Conservation (phyloP, 2,888 invertebrate species). For the Campoletis raptor region DNA sequence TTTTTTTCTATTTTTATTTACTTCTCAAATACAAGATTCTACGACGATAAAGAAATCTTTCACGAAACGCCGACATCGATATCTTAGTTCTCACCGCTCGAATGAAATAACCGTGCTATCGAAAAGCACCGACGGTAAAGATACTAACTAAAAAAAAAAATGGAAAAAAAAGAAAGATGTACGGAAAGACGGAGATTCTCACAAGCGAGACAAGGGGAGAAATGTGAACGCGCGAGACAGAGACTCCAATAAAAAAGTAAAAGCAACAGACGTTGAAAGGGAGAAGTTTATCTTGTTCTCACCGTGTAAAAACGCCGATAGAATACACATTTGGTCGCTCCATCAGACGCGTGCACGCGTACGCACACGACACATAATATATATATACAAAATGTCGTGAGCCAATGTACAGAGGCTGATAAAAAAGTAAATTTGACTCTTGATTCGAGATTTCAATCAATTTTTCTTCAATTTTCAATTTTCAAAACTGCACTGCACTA, state of each 20-base stretch:
- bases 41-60: background rate
- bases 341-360: slow-evolving; percentile 48
- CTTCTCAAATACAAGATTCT: background rate
- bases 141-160: background rate
- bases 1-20: background rate
- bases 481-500: no score
- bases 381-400: background rate
- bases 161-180: background rate
- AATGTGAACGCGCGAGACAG: slow-evolving; percentile 10
- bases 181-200: slow-evolving; percentile 29
- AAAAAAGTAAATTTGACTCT: background rate
- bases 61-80: background rate
- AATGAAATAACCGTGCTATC: background rate
- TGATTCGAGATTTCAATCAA: background rate
- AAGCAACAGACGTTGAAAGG: slow-evolving; percentile 56
- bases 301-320: slow-evolving; percentile 57
- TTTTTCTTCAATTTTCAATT: background rate
- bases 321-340: slow-evolving; percentile 61
- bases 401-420: slow-evolving; percentile 1
- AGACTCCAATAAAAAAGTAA: slow-evolving; percentile 44
- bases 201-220: slow-evolving; percentile 38
- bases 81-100: slow-evolving; percentile 4
- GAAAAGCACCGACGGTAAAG: background rate
- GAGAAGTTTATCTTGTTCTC: slow-evolving; percentile 59
- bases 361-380: slow-evolving; percentile 17